phyloP scores from a whole-genome alignment of 2,888 invertebrate species.

The Caenorhabditis becei region DNA sequence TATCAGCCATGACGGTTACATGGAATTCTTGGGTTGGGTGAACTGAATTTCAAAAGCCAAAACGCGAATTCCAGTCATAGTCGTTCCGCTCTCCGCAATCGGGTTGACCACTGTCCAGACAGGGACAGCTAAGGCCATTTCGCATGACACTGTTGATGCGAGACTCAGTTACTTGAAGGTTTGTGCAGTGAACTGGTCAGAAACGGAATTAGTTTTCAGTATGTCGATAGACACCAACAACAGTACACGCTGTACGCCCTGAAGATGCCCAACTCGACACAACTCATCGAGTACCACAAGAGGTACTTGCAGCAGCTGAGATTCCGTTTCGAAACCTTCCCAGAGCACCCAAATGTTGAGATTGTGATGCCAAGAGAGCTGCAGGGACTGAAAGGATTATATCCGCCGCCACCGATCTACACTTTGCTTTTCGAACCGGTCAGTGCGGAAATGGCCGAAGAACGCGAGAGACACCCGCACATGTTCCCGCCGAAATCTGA shows the following conservation, averaged over 20 bases:
- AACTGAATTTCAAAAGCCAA: too few relatives aligned
- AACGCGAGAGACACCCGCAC: background rate
- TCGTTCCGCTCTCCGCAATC: slow-evolving; percentile 2
- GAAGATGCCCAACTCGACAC: background rate
- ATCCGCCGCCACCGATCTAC: slow-evolving; percentile 9
- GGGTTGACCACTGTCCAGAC: background rate
- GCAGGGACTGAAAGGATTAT: background rate
- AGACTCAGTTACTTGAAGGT: slow-evolving; percentile 19
- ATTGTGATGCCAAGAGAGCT: background rate
- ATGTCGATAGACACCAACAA: background rate
- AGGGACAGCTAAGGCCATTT: slow-evolving; percentile 6
- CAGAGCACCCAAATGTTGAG: slow-evolving; percentile 3
- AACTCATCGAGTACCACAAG: background rate
- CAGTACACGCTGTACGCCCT: background rate
- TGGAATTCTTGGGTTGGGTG: background rate
- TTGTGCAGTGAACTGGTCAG: background rate
- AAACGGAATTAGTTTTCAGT: slow-evolving; percentile 6
- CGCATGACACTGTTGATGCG: background rate
- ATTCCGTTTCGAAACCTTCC: background rate
- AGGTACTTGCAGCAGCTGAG: slow-evolving; percentile 11
- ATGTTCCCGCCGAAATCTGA: slow-evolving; percentile 7
- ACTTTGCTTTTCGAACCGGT: slow-evolving; percentile 18
- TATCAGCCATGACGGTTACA: background rate
- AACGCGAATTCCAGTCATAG: background rate
- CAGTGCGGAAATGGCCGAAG: background rate